Conservation (phyloP, 2,113 vertebrate genomes). For the Hepsetus odoe region DNA sequence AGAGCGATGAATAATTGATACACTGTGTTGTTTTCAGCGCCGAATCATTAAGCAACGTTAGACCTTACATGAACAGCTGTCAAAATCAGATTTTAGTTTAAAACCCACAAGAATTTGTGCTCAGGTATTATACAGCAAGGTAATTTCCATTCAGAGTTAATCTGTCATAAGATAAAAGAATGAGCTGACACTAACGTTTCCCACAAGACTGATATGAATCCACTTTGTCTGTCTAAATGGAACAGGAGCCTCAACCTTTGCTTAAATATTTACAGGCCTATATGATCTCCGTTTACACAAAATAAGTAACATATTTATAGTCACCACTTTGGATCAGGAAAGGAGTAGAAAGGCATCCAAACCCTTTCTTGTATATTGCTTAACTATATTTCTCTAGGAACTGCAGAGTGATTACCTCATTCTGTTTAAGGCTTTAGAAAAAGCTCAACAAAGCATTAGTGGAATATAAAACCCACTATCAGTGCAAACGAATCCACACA, state of each 20-base stretch:
- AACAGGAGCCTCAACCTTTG: not conserved
- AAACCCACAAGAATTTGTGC: not conserved
- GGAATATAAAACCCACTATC: constrained; percentile 17
- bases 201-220: not conserved
- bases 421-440: not conserved
- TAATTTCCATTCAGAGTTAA: not conserved
- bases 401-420: constrained; percentile 7
- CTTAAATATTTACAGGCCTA: not conserved
- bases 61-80: not conserved
- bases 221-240: not conserved
- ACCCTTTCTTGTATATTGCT: not conserved
- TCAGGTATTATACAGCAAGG: not conserved
- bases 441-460: not conserved
- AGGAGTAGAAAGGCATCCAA: not conserved
- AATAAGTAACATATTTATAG: not conserved
- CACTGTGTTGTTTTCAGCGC: not conserved
- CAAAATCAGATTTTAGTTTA: not conserved
- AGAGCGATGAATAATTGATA: constrained; percentile 62
- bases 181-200: not conserved
- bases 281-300: not conserved
- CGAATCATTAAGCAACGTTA: not conserved
- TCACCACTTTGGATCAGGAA: not conserved
- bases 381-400: not conserved
- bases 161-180: not conserved
- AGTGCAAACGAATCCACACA: constrained; percentile 20